phyloP scores from a whole-genome alignment of 2,113 vertebrate genomes.

The Aramus guarauna region DNA sequence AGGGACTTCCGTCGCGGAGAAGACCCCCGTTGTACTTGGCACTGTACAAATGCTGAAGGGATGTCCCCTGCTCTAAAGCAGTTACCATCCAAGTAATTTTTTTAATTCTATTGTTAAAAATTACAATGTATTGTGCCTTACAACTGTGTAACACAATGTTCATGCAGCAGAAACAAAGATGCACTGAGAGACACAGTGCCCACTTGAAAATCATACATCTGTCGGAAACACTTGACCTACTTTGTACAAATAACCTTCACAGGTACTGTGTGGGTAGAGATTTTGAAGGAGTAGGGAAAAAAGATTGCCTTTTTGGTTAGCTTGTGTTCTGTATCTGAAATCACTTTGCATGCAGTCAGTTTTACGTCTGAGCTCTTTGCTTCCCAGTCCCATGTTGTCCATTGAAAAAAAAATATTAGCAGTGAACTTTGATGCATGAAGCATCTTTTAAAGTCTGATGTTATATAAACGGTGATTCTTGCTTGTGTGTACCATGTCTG shows the following conservation, averaged over 20 bases:
- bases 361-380: neutral
- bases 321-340: neutral
- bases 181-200: neutral
- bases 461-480: neutral
- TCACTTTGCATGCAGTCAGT: neutral
- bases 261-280: neutral
- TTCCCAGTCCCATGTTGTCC: neutral
- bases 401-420: neutral
- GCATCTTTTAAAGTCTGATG: neutral
- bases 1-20: neutral
- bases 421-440: neutral
- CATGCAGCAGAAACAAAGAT: conserved; percentile 1
- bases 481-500: neutral
- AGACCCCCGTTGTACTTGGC: neutral
- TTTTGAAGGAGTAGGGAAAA: neutral
- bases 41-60: neutral
- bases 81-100: neutral
- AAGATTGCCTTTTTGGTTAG: neutral
- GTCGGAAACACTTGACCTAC: neutral
- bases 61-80: neutral
- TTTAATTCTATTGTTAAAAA: conserved; percentile 27
- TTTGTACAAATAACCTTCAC: neutral
- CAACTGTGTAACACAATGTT: conserved; percentile 7
- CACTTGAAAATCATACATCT: neutral
- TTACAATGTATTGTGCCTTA: neutral